phyloP scores from a whole-genome alignment of 2,888 invertebrate species.

The Melolontha melolontha region DNA sequence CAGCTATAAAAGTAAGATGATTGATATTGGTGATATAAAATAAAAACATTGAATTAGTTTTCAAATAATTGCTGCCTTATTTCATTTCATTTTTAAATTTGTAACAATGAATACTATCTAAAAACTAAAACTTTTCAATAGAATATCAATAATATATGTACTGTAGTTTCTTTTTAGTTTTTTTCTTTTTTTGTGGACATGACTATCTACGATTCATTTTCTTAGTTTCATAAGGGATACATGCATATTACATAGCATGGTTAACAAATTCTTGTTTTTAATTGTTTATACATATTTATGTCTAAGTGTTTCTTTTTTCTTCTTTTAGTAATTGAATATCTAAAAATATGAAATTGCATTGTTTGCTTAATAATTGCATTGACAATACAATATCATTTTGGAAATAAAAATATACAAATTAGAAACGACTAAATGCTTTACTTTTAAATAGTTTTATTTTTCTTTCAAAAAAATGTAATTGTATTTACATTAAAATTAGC shows the following conservation, averaged over 20 bases:
- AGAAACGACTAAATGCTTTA: background rate
- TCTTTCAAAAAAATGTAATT: constrained; percentile 13
- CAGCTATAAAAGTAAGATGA: constrained; percentile 39
- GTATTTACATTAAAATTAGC: constrained; percentile 31
- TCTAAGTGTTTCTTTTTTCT: constrained; percentile 49
- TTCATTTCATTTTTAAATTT: too few relatives aligned
- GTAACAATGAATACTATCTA: constrained; percentile 60
- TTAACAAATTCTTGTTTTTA: constrained; percentile 57
- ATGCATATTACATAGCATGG: constrained; percentile 65
- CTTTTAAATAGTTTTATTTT: constrained; percentile 3
- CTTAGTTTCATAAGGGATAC: constrained; percentile 57
- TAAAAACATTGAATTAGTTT: constrained; percentile 2
- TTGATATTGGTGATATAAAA: constrained; percentile 40
- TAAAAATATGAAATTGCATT: constrained; percentile 60
- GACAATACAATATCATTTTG: constrained; percentile 61
- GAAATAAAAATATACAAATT: constrained; percentile 7
- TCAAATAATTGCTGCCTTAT: background rate
- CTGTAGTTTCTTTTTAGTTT: constrained; percentile 34
- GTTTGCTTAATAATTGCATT: constrained; percentile 58
- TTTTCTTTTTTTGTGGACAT: constrained; percentile 61
- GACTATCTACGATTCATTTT: constrained; percentile 60
- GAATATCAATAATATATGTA: constrained; percentile 15
- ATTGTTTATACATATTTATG: constrained; percentile 52
- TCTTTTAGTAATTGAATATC: constrained; percentile 51
- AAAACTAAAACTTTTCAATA: constrained; percentile 54